These are phyloP conservation scores for Eurypyga helias DNA, from an alignment of 2,113 vertebrate species.

Conservation along the genomic window DNA sequence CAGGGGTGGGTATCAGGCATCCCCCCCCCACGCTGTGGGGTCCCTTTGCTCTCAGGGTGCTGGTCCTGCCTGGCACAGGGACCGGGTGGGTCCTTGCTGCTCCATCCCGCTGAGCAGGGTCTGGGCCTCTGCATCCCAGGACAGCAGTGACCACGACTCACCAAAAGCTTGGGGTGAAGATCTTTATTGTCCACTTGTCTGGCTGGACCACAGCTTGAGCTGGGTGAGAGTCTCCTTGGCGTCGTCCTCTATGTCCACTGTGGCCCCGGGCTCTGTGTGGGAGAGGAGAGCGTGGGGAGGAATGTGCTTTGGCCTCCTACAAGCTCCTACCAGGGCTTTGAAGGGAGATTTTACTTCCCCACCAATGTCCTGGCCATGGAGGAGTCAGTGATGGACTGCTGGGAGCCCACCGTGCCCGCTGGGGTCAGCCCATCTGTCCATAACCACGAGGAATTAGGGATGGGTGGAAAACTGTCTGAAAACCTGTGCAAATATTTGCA, in stretches of 20 bases:
- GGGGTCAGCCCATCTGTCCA: accelerated
- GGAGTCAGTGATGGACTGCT: neutral
- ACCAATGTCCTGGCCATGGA: neutral
- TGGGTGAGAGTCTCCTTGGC: neutral
- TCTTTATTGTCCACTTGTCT: neutral
- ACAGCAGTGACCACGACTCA: neutral
- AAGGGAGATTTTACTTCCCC: neutral
- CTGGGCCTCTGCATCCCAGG: neutral
- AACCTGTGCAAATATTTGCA: slow-evolving; percentile 26
- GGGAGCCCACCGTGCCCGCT: accelerated
- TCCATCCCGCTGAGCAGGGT: neutral
- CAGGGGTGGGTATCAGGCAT: neutral
- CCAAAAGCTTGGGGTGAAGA: neutral
- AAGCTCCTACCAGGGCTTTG: neutral
- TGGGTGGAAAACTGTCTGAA: neutral
- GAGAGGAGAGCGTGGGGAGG: neutral
- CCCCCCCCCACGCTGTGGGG: accelerated
- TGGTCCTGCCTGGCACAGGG: neutral
- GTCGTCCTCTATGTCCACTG: accelerated
- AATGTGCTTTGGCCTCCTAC: neutral
- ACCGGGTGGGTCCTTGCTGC: neutral
- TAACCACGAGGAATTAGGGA: neutral
- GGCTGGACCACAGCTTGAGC: neutral
- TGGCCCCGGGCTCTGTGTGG: neutral
- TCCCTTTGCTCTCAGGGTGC: neutral